Conservation (phyloP, 1,140 invertebrate genomes). For the Drosophila watanabei region DNA sequence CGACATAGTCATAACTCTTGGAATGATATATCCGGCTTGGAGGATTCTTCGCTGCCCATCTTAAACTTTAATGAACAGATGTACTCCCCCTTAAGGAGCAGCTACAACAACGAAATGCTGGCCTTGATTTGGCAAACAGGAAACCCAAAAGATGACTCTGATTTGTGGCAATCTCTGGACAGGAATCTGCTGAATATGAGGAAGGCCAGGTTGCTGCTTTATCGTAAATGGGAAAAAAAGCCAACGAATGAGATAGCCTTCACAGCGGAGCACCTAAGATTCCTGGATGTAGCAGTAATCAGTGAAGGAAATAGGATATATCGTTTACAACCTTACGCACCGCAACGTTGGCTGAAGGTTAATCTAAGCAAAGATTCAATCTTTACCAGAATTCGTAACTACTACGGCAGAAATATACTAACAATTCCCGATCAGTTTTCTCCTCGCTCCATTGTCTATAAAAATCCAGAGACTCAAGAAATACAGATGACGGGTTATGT, state of each 20-base stretch:
- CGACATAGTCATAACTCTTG: slow-evolving; percentile 26
- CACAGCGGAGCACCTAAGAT: slow-evolving; percentile 3
- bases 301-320: background rate
- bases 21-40: background rate
- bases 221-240: background rate
- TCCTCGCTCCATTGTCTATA: slow-evolving; percentile 49
- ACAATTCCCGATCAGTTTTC: slow-evolving; percentile 61
- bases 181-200: slow-evolving; percentile 61
- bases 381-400: slow-evolving; percentile 38
- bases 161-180: slow-evolving; percentile 59
- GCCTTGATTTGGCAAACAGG: slow-evolving; percentile 40
- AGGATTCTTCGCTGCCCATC: slow-evolving; percentile 16
- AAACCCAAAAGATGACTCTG: slow-evolving; percentile 13
- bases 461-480: slow-evolving; percentile 4
- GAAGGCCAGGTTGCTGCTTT: slow-evolving; percentile 40
- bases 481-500: slow-evolving; percentile 42
- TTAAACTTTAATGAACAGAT: slow-evolving; percentile 36
- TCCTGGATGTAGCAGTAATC: slow-evolving; percentile 41
- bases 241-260: slow-evolving; percentile 9
- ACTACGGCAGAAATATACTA: slow-evolving; percentile 1
- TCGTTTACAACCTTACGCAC: slow-evolving; percentile 50
- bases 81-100: slow-evolving; percentile 24
- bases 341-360: slow-evolving; percentile 35
- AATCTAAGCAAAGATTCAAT: background rate
- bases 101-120: slow-evolving; percentile 48